These are phyloP conservation scores for Agrenia bidenticulata DNA, from an alignment of 2,888 invertebrate genomes.

Conservation along the genomic window DNA sequence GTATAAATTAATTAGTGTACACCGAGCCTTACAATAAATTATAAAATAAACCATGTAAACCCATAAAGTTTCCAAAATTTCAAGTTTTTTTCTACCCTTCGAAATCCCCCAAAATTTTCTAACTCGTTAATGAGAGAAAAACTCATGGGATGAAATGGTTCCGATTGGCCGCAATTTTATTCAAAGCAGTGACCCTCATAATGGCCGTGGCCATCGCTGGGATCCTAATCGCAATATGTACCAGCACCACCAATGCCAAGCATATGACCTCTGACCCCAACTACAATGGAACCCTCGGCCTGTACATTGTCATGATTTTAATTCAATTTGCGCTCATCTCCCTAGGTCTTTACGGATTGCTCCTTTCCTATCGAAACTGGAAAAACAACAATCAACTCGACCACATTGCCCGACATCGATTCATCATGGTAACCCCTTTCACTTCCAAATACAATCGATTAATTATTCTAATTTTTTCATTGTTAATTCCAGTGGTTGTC, in stretches of 20 bases:
- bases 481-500: constrained; percentile 9
- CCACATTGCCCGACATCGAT: too few species aligned
- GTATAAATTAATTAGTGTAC: too few species aligned
- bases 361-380: constrained; percentile 38
- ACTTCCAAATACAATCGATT: not conserved
- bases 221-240: constrained; percentile 20
- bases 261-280: not conserved
- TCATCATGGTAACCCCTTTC: too few species aligned
- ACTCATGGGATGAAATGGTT: constrained; percentile 52
- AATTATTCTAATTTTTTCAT: too few species aligned
- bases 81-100: too few species aligned
- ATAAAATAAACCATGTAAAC: too few species aligned
- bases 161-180: constrained; percentile 26
- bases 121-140: too few species aligned
- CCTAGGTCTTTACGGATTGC: constrained; percentile 20
- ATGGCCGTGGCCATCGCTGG: too few species aligned
- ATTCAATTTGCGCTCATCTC: constrained; percentile 24
- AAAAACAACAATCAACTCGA: constrained; percentile 44
- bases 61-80: too few species aligned
- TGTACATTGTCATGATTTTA: constrained; percentile 33
- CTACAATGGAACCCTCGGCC: constrained; percentile 35
- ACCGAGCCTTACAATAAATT: too few species aligned
- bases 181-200: constrained; percentile 11
- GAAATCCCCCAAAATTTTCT: too few species aligned
- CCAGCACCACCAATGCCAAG: constrained; percentile 17